Evolutionary conservation across 2,888 invertebrate genomes (phyloP).

Genomic region (Kuschelorhynchus macadamiae): DNA sequence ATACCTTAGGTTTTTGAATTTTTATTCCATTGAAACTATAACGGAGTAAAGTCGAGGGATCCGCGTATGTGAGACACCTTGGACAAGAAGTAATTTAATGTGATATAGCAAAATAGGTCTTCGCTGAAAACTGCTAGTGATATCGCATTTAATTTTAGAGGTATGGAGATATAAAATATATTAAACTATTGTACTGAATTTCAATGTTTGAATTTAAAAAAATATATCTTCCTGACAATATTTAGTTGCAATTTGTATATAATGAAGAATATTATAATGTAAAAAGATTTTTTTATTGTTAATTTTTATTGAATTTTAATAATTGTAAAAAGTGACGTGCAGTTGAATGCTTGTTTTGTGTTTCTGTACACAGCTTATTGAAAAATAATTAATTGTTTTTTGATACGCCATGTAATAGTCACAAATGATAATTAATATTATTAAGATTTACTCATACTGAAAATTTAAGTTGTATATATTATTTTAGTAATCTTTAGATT

Average conservation of each 20-base stretch:
- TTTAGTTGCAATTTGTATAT: slow-evolving; percentile 49
- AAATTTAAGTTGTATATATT: slow-evolving; percentile 61
- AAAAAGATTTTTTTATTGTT: slow-evolving; percentile 41
- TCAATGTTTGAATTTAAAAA: slow-evolving; percentile 23
- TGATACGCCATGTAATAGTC: slow-evolving; percentile 7
- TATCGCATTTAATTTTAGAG: slow-evolving; percentile 44
- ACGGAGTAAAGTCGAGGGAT: too few species aligned
- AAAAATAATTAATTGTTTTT: slow-evolving; percentile 11
- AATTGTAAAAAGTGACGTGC: slow-evolving; percentile 57
- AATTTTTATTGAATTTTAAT: slow-evolving; percentile 51
- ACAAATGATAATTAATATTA: slow-evolving; percentile 35
- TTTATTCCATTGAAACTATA: too few species aligned
- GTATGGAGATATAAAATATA: slow-evolving; percentile 6
- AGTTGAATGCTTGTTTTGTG: slow-evolving; percentile 58
- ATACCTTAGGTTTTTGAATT: too few species aligned
- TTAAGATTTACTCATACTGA: slow-evolving; percentile 43
- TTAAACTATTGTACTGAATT: slow-evolving; percentile 38
- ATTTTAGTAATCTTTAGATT: slow-evolving; percentile 59
- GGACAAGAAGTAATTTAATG: too few species aligned
- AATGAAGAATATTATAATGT: slow-evolving; percentile 37
- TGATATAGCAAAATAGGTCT: slow-evolving; percentile 18
- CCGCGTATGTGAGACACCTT: too few species aligned
- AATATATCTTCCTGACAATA: slow-evolving; percentile 42
- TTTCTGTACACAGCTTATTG: slow-evolving; percentile 29
- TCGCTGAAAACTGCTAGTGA: slow-evolving; percentile 33